These are phyloP conservation scores for Trinorchestia longiramus DNA, from an alignment of 1,140 invertebrate genomes.

Conservation along the genomic window DNA sequence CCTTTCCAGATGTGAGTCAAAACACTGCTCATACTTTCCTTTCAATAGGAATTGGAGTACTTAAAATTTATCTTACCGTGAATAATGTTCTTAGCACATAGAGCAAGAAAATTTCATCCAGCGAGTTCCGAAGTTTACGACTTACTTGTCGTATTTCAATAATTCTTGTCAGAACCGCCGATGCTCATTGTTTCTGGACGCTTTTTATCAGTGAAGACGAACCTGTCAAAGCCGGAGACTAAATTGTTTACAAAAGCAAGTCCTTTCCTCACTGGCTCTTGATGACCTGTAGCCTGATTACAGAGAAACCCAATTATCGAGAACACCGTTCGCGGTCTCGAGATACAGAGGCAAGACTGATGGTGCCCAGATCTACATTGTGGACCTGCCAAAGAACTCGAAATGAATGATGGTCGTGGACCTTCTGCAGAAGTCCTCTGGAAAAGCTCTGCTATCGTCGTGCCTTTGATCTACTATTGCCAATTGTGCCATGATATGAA, in stretches of 20 bases:
- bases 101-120: not conserved
- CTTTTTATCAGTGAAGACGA: not conserved
- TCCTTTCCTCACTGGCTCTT: not conserved
- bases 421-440: not conserved
- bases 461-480: not conserved
- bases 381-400: not conserved
- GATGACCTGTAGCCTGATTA: slow-evolving; percentile 18
- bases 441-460: not conserved
- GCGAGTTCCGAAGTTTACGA: not conserved
- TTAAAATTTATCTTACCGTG: not conserved
- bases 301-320: slow-evolving; percentile 10
- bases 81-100: not conserved
- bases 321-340: not conserved
- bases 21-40: not conserved
- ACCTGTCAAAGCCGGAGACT: not conserved
- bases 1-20: not conserved
- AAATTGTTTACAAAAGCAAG: not conserved
- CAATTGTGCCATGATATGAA: slow-evolving; percentile 16
- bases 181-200: not conserved
- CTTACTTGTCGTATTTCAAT: not conserved
- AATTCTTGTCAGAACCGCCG: not conserved
- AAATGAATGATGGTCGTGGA: slow-evolving; percentile 18
- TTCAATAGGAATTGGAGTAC: not conserved
- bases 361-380: not conserved
- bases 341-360: not conserved